These are phyloP conservation scores for Hydropsyche betteni DNA, from an alignment of 2,888 invertebrate genomes.

Conservation along the genomic window DNA sequence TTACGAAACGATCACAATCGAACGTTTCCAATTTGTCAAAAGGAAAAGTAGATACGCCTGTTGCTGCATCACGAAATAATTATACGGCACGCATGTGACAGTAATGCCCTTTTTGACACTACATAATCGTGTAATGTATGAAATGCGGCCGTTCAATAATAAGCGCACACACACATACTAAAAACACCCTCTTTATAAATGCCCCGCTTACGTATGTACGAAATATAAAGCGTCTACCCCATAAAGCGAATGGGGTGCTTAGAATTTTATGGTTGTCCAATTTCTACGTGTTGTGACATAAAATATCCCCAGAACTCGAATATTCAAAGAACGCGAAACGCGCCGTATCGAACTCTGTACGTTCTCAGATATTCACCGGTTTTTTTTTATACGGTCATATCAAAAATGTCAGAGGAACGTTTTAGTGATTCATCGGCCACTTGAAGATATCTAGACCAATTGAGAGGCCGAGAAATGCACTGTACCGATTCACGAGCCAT, in stretches of 20 bases:
- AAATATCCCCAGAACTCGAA: slow-evolving; percentile 7
- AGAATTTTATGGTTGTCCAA: slow-evolving; percentile 24
- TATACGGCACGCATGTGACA: too few relatives aligned
- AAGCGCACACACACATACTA: background rate
- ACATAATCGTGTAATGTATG: slow-evolving; percentile 12
- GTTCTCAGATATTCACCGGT: background rate
- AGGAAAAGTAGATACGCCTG: too few relatives aligned
- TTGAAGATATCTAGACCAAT: slow-evolving; percentile 14
- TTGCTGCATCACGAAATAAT: too few relatives aligned
- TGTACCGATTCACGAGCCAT: too few relatives aligned
- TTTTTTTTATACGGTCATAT: background rate
- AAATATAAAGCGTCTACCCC: background rate
- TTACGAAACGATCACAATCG: too few relatives aligned
- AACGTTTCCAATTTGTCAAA: too few relatives aligned
- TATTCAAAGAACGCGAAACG: too few relatives aligned
- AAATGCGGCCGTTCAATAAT: slow-evolving; percentile 23
- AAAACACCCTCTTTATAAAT: too few relatives aligned
- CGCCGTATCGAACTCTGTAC: too few relatives aligned
- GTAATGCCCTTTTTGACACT: slow-evolving; percentile 4
- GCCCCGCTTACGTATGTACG: too few relatives aligned
- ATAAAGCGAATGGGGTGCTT: slow-evolving; percentile 22
- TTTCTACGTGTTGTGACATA: slow-evolving; percentile 23
- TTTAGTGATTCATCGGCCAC: slow-evolving; percentile 17
- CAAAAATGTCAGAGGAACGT: background rate
- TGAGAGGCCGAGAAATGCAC: background rate